Evolutionary conservation across 2,888 invertebrate genomes (phyloP), one percentile per base, ranked within the genome.

Genomic region (Kuschelorhynchus macadamiae): DNA sequence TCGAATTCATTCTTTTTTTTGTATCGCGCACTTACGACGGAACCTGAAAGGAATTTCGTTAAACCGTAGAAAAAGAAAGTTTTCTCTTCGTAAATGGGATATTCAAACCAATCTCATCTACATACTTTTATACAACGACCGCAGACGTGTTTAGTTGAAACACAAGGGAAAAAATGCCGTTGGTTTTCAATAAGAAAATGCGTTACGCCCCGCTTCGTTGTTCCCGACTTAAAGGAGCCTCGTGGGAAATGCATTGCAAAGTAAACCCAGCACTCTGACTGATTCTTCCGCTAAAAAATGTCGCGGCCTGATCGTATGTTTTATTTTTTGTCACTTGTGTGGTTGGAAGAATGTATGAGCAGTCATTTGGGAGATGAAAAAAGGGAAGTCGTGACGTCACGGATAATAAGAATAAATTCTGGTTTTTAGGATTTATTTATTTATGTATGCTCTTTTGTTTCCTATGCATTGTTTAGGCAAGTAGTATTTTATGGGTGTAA

Each of bases 181-280:
- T 36, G 52, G 44, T 69, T 67, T 70, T 70, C 70, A 70, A 70
- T 70, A 70, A 67, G 70, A 67, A 70, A 70, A 70, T 70, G 66
- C 70, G 67, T 65, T 50, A 52, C 56, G 44, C 47, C 62, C 62
- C 57, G 36, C 42, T 42, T 57, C 50, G 64, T 65, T 66, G 60
- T 70, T 53, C 50, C 56, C 52, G 52, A 63, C 49, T 52, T 30
- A 66, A 70, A 70, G 21, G 36, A 30, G 41, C 50, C 70, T 47
- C 61, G 9, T 20, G 70, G 70, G 70, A 70, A 70, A 70, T 70
- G 70, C 70, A 70, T 70, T 67, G 60, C 65, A 57, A 70, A 70
- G 70, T 62, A 62, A 70, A 65, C 52, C 63, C 65, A 47, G 57
- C 66, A 66, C 70, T 70, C 66, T 50, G 57, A 57, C 42, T 66